Conservation (phyloP, 2,888 invertebrate genomes). For the Campaea margaritaria region DNA sequence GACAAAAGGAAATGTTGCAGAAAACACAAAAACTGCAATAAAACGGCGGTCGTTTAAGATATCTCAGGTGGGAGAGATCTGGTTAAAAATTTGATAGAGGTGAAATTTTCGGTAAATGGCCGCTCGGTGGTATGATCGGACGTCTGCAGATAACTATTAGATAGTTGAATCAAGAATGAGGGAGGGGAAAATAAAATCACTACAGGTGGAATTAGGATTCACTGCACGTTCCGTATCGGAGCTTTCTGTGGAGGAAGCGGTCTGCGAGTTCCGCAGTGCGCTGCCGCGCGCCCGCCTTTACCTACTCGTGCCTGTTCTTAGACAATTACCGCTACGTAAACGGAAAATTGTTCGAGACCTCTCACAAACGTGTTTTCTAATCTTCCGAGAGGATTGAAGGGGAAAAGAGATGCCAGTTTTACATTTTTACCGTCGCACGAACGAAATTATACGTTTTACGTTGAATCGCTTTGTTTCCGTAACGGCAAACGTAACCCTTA, state of each 20-base stretch:
- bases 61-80: conserved; percentile 27
- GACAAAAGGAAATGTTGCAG: conserved; percentile 64
- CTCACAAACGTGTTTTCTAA: conserved; percentile 79
- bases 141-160: conserved; percentile 73
- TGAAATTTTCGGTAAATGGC: conserved; percentile 35
- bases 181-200: conserved; percentile 80
- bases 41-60: conserved; percentile 48
- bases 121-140: conserved; percentile 54
- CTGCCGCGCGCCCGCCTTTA: conserved; percentile 56
- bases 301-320: conserved; percentile 74
- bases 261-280: conserved; percentile 77
- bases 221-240: conserved; percentile 77
- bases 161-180: conserved; percentile 78
- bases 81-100: conserved; percentile 44
- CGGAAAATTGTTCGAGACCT: conserved; percentile 79
- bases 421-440: conserved; percentile 58
- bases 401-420: conserved; percentile 59
- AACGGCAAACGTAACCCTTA: conserved; percentile 50
- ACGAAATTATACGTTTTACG: conserved; percentile 54
- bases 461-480: conserved; percentile 46
- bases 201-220: conserved; percentile 78
- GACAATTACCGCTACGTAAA: conserved; percentile 83
- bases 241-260: conserved; percentile 68
- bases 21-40: conserved; percentile 64
- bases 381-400: conserved; percentile 66